Evolutionary conservation across 2,113 vertebrate species (phyloP).

Genomic region (Probosciger aterrimus): DNA sequence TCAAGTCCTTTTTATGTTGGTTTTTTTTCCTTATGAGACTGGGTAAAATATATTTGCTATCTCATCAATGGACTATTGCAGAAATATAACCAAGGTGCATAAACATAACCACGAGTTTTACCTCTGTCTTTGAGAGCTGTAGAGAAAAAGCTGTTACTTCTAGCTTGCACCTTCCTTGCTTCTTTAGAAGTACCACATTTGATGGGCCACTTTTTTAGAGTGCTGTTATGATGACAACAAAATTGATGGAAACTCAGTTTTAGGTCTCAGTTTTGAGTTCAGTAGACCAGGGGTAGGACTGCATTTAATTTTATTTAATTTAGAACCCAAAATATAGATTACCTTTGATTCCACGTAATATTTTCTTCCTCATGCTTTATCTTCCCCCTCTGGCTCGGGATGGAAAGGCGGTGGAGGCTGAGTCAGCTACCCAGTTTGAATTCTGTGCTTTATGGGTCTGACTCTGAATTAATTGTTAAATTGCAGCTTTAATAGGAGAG

Average conservation of each 20-base stretch:
- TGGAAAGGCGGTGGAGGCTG: not conserved
- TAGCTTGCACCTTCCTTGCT: not conserved
- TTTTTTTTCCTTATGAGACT: not conserved
- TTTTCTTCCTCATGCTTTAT: not conserved
- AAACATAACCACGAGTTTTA: not conserved
- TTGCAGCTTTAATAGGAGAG: not conserved
- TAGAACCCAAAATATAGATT: not conserved
- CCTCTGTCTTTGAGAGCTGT: not conserved
- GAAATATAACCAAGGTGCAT: not conserved
- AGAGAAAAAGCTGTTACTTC: not conserved
- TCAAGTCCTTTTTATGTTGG: not conserved
- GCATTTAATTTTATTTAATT: not conserved
- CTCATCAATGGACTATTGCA: not conserved
- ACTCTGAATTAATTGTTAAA: not conserved
- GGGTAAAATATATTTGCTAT: not conserved
- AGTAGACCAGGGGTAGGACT: not conserved
- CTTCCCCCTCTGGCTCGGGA: not conserved
- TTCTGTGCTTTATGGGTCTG: not conserved
- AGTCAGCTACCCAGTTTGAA: not conserved
- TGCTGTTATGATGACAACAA: not conserved
- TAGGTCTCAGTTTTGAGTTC: not conserved
- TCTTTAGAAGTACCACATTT: not conserved
- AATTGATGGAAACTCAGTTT: not conserved
- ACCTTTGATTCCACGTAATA: not conserved
- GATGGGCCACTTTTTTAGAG: not conserved